Conservation (phyloP, 2,113 vertebrate species). For the Pseudorasbora parva region DNA sequence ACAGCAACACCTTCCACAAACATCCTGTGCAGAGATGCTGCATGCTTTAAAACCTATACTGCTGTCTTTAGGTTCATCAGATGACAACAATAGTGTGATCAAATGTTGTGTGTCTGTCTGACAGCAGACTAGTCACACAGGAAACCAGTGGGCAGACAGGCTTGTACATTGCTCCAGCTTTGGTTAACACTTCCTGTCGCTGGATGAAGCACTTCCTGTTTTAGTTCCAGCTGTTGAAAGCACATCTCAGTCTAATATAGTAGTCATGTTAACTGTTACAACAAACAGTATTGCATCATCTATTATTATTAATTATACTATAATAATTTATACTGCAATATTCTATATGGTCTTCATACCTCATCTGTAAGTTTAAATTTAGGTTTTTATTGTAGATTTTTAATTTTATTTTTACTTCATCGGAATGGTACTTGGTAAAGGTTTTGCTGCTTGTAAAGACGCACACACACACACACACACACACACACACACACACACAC, state of each 20-base stretch:
- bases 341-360: too few relatives aligned
- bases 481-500: too few relatives aligned
- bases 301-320: too few relatives aligned
- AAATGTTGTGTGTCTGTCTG: slow-evolving; percentile 36
- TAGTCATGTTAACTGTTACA: not conserved
- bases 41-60: slow-evolving; percentile 3
- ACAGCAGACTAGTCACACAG: slow-evolving; percentile 60
- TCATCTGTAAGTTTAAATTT: too few relatives aligned
- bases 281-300: not conserved
- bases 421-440: too few relatives aligned
- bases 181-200: slow-evolving; percentile 61
- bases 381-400: too few relatives aligned
- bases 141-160: slow-evolving; percentile 64
- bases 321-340: too few relatives aligned
- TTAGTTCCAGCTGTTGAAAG: slow-evolving; percentile 50
- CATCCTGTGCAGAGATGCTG: slow-evolving; percentile 16
- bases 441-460: too few relatives aligned
- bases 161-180: slow-evolving; percentile 54
- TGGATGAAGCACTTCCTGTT: slow-evolving; percentile 59
- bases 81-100: slow-evolving; percentile 11
- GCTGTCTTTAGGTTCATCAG: slow-evolving; percentile 25
- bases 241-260: slow-evolving; percentile 19
- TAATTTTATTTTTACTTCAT: too few relatives aligned
- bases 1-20: not conserved
- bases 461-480: too few relatives aligned